Conservation (phyloP, 2,113 vertebrate species). For the Muscicapa adusta region DNA sequence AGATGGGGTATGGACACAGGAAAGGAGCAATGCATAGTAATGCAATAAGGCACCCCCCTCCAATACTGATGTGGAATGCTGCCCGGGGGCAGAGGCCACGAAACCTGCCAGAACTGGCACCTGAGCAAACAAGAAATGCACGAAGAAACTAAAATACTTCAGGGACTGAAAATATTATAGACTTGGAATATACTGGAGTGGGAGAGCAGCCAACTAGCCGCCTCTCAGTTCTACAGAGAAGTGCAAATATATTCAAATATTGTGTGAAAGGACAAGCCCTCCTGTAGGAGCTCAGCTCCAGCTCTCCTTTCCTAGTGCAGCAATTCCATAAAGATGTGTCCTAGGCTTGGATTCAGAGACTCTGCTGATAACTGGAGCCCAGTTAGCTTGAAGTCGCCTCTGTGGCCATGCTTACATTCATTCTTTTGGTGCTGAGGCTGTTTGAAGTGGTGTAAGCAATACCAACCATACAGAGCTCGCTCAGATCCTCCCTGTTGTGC, state of each 20-base stretch:
- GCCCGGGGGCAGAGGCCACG: background rate
- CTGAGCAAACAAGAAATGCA: background rate
- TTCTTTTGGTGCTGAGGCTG: background rate
- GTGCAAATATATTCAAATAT: background rate
- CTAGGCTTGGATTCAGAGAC: background rate
- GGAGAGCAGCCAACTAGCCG: background rate
- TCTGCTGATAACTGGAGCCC: background rate
- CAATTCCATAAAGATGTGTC: background rate
- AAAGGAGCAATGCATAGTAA: background rate
- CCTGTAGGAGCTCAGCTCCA: background rate
- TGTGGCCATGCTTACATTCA: background rate
- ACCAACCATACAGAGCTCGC: fast-evolving
- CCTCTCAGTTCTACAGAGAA: background rate
- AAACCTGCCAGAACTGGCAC: background rate
- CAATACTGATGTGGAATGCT: background rate
- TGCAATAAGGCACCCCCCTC: background rate
- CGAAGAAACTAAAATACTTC: background rate
- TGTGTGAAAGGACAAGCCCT: background rate
- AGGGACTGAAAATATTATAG: background rate
- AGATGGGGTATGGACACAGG: background rate
- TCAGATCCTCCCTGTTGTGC: background rate
- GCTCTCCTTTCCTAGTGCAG: background rate
- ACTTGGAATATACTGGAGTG: background rate
- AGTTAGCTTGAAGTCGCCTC: background rate
- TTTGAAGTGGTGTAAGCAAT: background rate